A percentile compares a stretch with the other conserved stretches of the same genome.
Evolutionary conservation across 2,888 invertebrate species (phyloP).

Genomic region (Periphyllus acericola): DNA sequence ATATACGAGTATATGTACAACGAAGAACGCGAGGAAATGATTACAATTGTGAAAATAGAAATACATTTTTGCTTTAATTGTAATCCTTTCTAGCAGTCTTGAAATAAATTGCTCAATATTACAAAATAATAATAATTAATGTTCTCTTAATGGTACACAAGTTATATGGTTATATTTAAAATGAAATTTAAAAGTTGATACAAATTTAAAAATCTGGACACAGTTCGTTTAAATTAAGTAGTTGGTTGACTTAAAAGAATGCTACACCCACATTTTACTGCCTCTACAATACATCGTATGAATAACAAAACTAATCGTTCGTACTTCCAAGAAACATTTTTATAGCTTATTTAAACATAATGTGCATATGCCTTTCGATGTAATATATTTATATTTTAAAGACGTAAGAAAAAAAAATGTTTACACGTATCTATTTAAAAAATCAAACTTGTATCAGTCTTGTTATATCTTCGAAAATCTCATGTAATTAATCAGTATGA

Average conservation of each 20-base stretch:
- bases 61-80: too few relatives aligned
- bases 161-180: background rate
- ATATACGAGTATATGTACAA: too few relatives aligned
- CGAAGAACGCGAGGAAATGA: too few relatives aligned
- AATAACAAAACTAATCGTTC: constrained; percentile 25
- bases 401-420: background rate
- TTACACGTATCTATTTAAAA: background rate
- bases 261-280: background rate
- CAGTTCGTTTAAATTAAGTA: constrained; percentile 18
- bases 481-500: too few relatives aligned
- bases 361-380: background rate
- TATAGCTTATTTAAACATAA: background rate
- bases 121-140: background rate
- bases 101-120: background rate
- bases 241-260: constrained; percentile 13
- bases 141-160: background rate
- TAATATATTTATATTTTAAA: background rate
- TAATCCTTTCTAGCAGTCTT: background rate
- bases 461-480: too few relatives aligned
- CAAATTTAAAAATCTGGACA: constrained; percentile 21
- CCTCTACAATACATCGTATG: background rate
- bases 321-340: constrained; percentile 8
- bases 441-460: too few relatives aligned
- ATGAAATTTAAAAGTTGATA: constrained; percentile 13
- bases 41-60: too few relatives aligned